These are phyloP conservation scores for Alligator sinensis DNA, from an alignment of 2,113 vertebrate genomes.

Conservation along the genomic window DNA sequence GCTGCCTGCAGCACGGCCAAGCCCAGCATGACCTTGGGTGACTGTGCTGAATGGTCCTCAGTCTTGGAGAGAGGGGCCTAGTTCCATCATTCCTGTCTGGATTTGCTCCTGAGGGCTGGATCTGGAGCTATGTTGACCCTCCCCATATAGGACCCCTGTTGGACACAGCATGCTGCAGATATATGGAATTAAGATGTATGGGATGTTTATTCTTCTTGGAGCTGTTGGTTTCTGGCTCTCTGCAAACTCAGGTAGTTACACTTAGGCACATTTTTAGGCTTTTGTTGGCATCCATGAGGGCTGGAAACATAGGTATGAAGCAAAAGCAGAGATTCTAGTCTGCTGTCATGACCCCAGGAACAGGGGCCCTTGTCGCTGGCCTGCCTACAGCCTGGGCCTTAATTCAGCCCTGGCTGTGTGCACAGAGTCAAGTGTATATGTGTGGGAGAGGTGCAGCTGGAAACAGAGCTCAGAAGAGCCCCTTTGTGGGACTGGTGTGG, in stretches of 20 bases:
- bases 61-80: background rate
- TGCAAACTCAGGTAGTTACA: background rate
- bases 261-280: background rate
- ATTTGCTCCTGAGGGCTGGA: background rate
- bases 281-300: background rate
- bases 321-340: background rate
- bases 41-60: background rate
- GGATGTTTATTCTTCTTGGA: background rate
- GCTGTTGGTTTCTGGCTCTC: background rate
- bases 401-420: background rate
- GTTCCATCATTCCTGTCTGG: background rate
- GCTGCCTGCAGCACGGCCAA: background rate
- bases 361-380: background rate
- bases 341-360: no score
- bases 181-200: background rate
- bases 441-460: background rate
- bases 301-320: background rate
- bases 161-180: background rate
- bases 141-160: background rate
- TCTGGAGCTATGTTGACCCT: background rate
- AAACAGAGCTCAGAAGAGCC: background rate
- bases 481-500: background rate
- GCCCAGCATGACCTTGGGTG: background rate
- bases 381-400: background rate
- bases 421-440: background rate